Percentiles rank a stretch among this genome's conserved stretches.
Conservation (phyloP, 1,140 invertebrate genomes). For the Rhyacophila brunnea region DNA sequence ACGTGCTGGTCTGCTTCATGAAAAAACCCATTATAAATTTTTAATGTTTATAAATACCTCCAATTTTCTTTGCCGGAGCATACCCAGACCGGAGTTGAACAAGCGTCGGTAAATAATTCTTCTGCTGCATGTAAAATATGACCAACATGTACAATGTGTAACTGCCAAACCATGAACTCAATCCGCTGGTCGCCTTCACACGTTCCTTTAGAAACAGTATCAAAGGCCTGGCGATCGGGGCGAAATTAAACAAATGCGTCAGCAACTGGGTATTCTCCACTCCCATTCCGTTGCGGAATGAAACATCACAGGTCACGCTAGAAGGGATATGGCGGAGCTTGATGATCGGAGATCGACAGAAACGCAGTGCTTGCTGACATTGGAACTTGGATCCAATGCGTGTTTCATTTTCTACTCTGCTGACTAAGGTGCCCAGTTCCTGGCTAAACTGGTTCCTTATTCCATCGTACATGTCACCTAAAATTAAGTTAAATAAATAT, state of each 20-base stretch:
- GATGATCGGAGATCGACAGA: constrained; percentile 58
- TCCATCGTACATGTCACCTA: no score
- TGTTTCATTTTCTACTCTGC: no score
- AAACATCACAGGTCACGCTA: constrained; percentile 56
- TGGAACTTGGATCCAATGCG: no score
- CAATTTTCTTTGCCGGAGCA: neutral
- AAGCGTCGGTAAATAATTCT: constrained; percentile 36
- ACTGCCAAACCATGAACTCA: constrained; percentile 44
- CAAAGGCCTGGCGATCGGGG: constrained; percentile 40
- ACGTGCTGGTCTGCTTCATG: no score
- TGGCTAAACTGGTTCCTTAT: no score
- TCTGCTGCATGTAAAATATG: constrained; percentile 47
- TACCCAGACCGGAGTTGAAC: neutral
- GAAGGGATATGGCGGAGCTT: constrained; percentile 50
- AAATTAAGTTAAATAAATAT: no score
- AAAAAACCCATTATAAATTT: no score
- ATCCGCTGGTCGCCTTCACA: constrained; percentile 44
- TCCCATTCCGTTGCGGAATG: constrained; percentile 56
- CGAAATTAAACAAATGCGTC: constrained; percentile 43
- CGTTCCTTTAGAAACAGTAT: constrained; percentile 55
- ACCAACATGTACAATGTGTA: constrained; percentile 48
- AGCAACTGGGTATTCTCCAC: constrained; percentile 56
- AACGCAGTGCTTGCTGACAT: no score
- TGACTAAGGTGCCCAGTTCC: no score
- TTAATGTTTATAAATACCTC: constrained; percentile 1